phyloP scores from a whole-genome alignment of 2,888 invertebrate species.

The Crossocerus cetratus region DNA sequence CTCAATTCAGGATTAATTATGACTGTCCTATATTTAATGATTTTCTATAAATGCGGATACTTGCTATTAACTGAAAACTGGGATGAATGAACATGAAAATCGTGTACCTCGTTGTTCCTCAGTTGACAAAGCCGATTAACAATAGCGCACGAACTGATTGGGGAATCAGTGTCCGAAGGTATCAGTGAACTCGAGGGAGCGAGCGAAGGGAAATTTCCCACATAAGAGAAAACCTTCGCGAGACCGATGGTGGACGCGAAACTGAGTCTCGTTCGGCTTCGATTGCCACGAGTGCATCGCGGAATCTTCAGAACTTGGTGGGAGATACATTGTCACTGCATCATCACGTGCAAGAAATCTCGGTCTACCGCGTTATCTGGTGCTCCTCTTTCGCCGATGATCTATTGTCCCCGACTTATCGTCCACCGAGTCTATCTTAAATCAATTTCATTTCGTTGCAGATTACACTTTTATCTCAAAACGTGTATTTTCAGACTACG shows the following conservation, averaged over 20 bases:
- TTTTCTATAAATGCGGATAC: too few relatives aligned
- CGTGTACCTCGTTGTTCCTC: constrained; percentile 4
- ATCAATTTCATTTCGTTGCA: constrained; percentile 49
- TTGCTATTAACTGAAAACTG: too few relatives aligned
- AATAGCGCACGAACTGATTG: too few relatives aligned
- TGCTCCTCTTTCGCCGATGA: constrained; percentile 9
- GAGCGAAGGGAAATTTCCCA: not conserved
- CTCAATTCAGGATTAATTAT: too few relatives aligned
- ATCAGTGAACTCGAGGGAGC: not conserved
- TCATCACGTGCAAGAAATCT: constrained; percentile 44
- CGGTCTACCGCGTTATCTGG: constrained; percentile 19
- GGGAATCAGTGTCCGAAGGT: too few relatives aligned
- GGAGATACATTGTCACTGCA: constrained; percentile 39
- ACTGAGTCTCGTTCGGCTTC: constrained; percentile 16
- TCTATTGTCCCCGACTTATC: constrained; percentile 27
- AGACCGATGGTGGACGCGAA: constrained; percentile 26
- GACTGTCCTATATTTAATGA: too few relatives aligned
- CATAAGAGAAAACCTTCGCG: not conserved
- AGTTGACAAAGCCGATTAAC: not conserved
- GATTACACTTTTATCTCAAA: constrained; percentile 38
- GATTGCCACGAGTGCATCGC: not conserved
- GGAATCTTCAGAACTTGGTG: constrained; percentile 13
- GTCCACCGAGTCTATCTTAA: constrained; percentile 37
- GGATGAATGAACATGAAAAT: too few relatives aligned
- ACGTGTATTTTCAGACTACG: constrained; percentile 15